Conservation (phyloP, 2,113 vertebrate genomes). For the Trichomycterus rosablanca region DNA sequence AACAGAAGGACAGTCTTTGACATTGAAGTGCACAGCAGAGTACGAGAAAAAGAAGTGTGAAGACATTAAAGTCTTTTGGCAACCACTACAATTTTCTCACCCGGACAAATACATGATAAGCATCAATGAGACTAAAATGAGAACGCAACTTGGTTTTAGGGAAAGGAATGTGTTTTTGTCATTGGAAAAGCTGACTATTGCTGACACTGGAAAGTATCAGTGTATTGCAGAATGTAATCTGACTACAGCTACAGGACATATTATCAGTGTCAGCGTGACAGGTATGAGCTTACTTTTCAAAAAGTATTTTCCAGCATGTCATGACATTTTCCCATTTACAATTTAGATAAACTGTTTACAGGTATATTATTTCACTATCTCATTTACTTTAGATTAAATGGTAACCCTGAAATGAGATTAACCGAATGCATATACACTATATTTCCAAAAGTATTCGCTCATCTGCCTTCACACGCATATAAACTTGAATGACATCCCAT, state of each 20-base stretch:
- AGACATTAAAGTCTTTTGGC: not conserved
- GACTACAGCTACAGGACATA: slow-evolving; percentile 12
- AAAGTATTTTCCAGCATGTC: no score
- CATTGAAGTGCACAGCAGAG: slow-evolving; percentile 20
- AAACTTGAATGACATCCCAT: no score
- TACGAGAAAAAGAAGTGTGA: not conserved
- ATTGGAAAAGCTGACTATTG: not conserved
- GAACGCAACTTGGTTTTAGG: not conserved
- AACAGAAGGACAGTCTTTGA: slow-evolving; percentile 2
- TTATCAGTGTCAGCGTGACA: slow-evolving; percentile 22
- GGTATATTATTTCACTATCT: no score
- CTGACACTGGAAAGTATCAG: slow-evolving; percentile 5
- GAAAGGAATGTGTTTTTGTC: slow-evolving; percentile 5
- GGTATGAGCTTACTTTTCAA: slow-evolving; percentile 18
- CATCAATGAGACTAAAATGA: slow-evolving; percentile 20
- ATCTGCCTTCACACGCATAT: no score
- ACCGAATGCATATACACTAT: no score
- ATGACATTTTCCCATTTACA: no score
- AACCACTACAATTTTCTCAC: not conserved
- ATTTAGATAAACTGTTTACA: no score
- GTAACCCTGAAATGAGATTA: no score
- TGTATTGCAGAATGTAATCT: slow-evolving; percentile 26
- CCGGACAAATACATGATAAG: not conserved
- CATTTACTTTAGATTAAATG: no score
- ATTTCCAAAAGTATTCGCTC: no score